Conservation (phyloP, 2,113 vertebrate genomes). For the Trogon melanurus region DNA sequence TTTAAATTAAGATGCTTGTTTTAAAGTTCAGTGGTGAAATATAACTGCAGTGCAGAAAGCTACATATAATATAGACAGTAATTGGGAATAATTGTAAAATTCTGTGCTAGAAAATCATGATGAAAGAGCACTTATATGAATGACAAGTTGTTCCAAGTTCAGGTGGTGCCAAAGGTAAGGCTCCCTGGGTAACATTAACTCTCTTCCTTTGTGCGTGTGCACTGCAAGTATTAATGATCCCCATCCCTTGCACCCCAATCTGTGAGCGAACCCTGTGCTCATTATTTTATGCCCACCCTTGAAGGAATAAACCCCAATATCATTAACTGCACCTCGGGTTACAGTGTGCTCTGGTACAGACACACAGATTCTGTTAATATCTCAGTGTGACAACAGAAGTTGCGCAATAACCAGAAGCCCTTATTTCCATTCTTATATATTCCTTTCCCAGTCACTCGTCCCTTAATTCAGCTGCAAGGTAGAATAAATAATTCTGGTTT, state of each 20-base stretch:
- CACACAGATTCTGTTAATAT: background rate
- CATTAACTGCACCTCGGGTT: background rate
- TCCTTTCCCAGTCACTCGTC: background rate
- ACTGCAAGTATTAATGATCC: background rate
- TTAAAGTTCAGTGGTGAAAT: constrained; percentile 40
- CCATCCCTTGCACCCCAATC: background rate
- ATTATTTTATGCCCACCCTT: background rate
- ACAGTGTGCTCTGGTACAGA: background rate
- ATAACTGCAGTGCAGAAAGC: constrained; percentile 19
- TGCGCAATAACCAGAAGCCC: background rate
- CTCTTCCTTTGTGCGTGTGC: background rate
- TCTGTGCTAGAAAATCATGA: background rate
- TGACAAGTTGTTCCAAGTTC: constrained; percentile 33
- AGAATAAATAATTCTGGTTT: constrained; percentile 1
- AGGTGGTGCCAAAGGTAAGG: constrained; percentile 22
- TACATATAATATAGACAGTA: constrained; percentile 15
- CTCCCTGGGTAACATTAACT: constrained; percentile 2
- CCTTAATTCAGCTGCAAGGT: background rate
- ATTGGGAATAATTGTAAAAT: constrained; percentile 45
- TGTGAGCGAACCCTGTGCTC: background rate
- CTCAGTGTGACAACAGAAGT: background rate
- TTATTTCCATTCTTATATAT: background rate
- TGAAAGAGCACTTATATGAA: constrained; percentile 37
- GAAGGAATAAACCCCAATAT: background rate
- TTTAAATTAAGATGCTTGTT: constrained; percentile 63